Percentiles rank a stretch among this genome's conserved stretches.
These are phyloP conservation scores for Nudaria mundana DNA, from an alignment of 2,888 invertebrate species.

Conservation along the genomic window DNA sequence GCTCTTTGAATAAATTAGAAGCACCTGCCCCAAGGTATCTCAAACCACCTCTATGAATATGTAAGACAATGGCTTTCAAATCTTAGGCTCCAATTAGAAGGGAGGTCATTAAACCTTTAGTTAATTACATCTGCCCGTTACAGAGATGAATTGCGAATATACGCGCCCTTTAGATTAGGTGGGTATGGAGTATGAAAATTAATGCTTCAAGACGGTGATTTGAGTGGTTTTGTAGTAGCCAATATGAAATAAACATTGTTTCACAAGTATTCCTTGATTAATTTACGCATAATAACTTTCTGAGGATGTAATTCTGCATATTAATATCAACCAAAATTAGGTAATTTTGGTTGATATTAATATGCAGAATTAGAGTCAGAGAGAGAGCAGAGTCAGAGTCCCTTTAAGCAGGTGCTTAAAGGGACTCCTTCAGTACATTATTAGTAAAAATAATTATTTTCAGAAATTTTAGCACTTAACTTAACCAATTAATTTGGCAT, in stretches of 20 bases:
- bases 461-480: too few relatives aligned
- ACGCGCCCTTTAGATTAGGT: constrained; percentile 32
- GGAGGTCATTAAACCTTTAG: constrained; percentile 68
- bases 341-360: too few relatives aligned
- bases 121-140: constrained; percentile 61
- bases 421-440: too few relatives aligned
- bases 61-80: constrained; percentile 79
- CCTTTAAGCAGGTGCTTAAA: too few relatives aligned
- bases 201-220: constrained; percentile 17
- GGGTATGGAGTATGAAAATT: constrained; percentile 28
- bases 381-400: too few relatives aligned
- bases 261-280: too few relatives aligned
- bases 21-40: constrained; percentile 66
- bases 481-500: too few relatives aligned
- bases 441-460: too few relatives aligned
- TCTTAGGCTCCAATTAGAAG: constrained; percentile 75
- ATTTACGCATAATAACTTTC: too few relatives aligned
- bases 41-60: constrained; percentile 67
- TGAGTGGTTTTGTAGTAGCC: constrained; percentile 3
- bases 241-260: not conserved
- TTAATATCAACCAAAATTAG: too few relatives aligned
- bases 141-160: constrained; percentile 49
- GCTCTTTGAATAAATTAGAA: constrained; percentile 75
- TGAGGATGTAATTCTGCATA: too few relatives aligned
- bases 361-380: too few relatives aligned